Evolutionary conservation across 2,888 invertebrate genomes (phyloP), one percentile per base, ranked within the genome.

Genomic region (Nemotelus nigrinus): DNA sequence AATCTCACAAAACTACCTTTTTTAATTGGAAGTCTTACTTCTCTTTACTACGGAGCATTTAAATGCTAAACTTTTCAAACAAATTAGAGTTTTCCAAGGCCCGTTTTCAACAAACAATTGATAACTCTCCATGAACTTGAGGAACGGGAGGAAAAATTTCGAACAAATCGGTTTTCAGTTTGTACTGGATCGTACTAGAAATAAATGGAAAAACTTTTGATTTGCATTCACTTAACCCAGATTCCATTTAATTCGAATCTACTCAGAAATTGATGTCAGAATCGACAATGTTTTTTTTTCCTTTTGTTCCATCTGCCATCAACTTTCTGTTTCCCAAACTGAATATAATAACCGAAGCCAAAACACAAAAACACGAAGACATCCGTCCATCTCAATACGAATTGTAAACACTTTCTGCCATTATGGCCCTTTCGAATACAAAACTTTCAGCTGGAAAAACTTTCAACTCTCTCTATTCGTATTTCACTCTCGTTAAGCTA

Each of bases 141-240:
- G 25, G 25, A 25, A 25, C 25, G 25, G 25, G 25, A 25, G 25
- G 0, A 25, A 25, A 25, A 25, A 25, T 25, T 25, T 25, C 25
- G 25, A 25, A 25, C 25, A 25, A 25, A 25, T 25, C 25, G 25
- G 25, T 25, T 25, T 25, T 25, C 25, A 53, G n/a, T 58, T 58
- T 58, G 3, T 10, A 58, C 53, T 53, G 6, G 1, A 25, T 53
- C 6, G 25, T 25, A 63, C 65, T 63, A 47, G 58, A 57, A 74
- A 48, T 74, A 39, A 74, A 60, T 74, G 74, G 47, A 48, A 74
- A 74, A 74, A 74, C 41, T 74, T 74, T 74, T 74, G 72, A 60
- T 63, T 74, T 63, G 50, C 41, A 63, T 63, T 74, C 74, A 74
- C 74, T 74, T 74, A 63, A 74, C 74, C 63, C 63, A 74, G 25